These are phyloP conservation scores for Bradysia coprophila DNA, from an alignment of 1,140 invertebrate species.

Conservation along the genomic window DNA sequence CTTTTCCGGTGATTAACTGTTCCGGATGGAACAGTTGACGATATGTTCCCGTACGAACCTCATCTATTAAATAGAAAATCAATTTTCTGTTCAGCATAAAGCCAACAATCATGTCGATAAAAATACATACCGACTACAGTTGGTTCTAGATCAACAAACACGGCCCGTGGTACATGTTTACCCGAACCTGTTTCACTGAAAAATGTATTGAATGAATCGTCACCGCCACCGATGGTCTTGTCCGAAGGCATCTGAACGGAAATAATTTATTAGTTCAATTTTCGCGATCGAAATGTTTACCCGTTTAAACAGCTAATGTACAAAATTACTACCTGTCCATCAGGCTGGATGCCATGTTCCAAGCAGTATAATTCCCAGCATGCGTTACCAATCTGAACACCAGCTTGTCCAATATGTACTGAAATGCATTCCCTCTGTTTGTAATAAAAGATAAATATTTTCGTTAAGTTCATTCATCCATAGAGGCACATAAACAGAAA, in stretches of 20 bases:
- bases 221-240: slow-evolving; percentile 42
- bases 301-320: slow-evolving; percentile 9
- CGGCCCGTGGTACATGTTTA: slow-evolving; percentile 48
- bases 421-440: slow-evolving; percentile 20
- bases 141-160: slow-evolving; percentile 51
- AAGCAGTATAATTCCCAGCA: slow-evolving; percentile 77
- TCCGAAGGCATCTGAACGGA: slow-evolving; percentile 53
- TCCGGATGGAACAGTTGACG: slow-evolving; percentile 55
- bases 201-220: slow-evolving; percentile 68
- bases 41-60: slow-evolving; percentile 51
- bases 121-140: slow-evolving; percentile 41
- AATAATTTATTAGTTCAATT: not conserved
- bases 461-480: too few relatives aligned
- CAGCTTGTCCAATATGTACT: slow-evolving; percentile 75
- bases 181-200: slow-evolving; percentile 62
- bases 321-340: slow-evolving; percentile 34
- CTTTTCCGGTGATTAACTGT: slow-evolving; percentile 51
- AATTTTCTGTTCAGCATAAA: not conserved
- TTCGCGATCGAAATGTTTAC: not conserved
- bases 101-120: not conserved
- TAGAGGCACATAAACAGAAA: too few relatives aligned
- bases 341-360: slow-evolving; percentile 78
- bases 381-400: slow-evolving; percentile 77
- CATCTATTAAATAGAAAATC: slow-evolving; percentile 28
- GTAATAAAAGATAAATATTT: not conserved